These are phyloP conservation scores for Troides oblongomaculatus DNA, from an alignment of 2,888 invertebrate genomes.

Conservation along the genomic window DNA sequence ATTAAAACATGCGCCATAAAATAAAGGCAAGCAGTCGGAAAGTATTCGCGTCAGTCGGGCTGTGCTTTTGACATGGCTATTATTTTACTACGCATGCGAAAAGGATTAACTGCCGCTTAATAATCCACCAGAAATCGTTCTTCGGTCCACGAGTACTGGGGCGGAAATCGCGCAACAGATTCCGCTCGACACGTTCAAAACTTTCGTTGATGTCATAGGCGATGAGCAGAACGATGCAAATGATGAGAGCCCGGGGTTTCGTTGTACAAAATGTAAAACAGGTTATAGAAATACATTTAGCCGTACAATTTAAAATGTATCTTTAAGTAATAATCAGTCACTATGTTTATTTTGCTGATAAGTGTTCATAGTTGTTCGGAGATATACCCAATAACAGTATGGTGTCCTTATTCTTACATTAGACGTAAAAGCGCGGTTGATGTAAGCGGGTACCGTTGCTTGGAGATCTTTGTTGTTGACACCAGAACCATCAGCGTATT, in stretches of 20 bases:
- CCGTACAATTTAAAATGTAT: not conserved
- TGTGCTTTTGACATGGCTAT: constrained; percentile 73
- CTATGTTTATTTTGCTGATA: not conserved
- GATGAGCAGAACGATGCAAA: constrained; percentile 56
- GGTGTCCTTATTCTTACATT: no score
- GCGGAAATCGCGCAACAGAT: constrained; percentile 29
- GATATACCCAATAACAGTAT: not conserved
- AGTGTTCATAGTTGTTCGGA: not conserved
- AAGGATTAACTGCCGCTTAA: constrained; percentile 37
- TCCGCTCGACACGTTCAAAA: constrained; percentile 37
- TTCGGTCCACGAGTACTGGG: constrained; percentile 32
- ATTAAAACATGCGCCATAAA: constrained; percentile 77
- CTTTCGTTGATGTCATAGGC: constrained; percentile 45
- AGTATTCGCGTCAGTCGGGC: constrained; percentile 66
- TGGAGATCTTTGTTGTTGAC: no score
- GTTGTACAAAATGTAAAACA: constrained; percentile 41
- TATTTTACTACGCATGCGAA: constrained; percentile 50
- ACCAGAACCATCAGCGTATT: no score
- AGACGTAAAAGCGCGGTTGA: no score
- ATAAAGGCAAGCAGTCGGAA: constrained; percentile 73
- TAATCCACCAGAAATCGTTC: constrained; percentile 34
- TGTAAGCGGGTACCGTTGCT: no score
- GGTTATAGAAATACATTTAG: constrained; percentile 32
- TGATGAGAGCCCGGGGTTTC: constrained; percentile 52
- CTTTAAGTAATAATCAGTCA: not conserved